Evolutionary conservation across 2,888 invertebrate genomes (phyloP), one percentile per base, ranked within the genome.

Genomic region (Gymnoscelis rufifasciata): DNA sequence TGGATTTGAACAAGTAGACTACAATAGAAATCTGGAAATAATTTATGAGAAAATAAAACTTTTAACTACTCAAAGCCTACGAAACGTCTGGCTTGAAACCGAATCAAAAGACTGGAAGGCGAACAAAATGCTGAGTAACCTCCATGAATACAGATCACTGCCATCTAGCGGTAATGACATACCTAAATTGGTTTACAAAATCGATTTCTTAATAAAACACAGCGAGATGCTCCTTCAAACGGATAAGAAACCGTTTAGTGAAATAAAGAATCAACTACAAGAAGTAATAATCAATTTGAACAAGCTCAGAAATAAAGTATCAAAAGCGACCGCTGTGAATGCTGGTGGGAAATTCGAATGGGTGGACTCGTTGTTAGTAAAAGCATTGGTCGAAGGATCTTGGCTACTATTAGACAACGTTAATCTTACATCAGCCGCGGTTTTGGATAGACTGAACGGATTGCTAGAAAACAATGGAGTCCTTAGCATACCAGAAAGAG

Each of bases 391-490:
- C 62, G 92, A 93, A 66, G 97, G 97, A 0, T 91, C 93, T 24
- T 97, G 96, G 93, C 83, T 97, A 28, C 83, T 96, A 37, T 83
- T 97, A 46, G 97, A 97, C 78, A 97, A 98, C 77, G 98, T 97
- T 1, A 98, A 99, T 84, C 91, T 98, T 43, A 98, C 98, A 73
- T 97, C 97, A 57, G 93, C 99, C 0, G 98, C 99, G 6, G 97
- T 99, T 7, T 83, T 99, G 60, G 99, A 99, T 79, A 92, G 99
- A 57, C 88, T 99, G 10, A 99, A 99, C 88, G 95, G 95, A 0
- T 90, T 99, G 6, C 90, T 99, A 62, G 99, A 99, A 83, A 96
- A 97, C 0, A 92, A 94, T 58, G 99, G 99, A 0, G 92, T 93
- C 1, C 88, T 99, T 3, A 92, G 93, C 43, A 92, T 99, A 47